Percentiles rank a stretch among this genome's conserved stretches.
Evolutionary conservation across 2,888 invertebrate genomes (phyloP).

Genomic region (Margaritifera margaritifera): DNA sequence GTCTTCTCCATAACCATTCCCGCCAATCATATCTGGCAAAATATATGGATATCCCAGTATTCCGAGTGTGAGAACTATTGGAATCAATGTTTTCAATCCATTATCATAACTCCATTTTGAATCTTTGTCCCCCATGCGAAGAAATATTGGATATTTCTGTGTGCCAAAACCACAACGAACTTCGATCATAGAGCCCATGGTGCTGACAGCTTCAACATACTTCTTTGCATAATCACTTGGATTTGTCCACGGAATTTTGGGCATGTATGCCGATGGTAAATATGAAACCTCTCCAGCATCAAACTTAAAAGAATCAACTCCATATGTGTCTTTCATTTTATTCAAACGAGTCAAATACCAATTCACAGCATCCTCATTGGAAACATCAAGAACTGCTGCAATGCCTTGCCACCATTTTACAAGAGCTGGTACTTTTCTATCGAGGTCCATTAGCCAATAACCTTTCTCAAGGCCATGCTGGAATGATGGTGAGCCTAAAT

Average conservation of each 20-base stretch:
- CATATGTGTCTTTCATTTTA: constrained; percentile 78
- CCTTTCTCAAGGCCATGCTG: constrained; percentile 81
- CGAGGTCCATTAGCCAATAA: constrained; percentile 74
- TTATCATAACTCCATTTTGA: constrained; percentile 88
- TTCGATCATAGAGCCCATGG: constrained; percentile 75
- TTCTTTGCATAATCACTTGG: constrained; percentile 49
- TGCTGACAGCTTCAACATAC: constrained; percentile 51
- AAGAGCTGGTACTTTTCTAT: constrained; percentile 43
- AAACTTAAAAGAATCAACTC: constrained; percentile 91
- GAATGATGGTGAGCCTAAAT: constrained; percentile 87
- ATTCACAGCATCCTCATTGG: constrained; percentile 85
- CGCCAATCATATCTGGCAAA: constrained; percentile 95
- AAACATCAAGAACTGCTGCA: constrained; percentile 85
- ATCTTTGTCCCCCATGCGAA: constrained; percentile 86
- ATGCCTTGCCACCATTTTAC: constrained; percentile 88
- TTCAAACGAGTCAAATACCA: constrained; percentile 84
- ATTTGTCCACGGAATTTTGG: constrained; percentile 31
- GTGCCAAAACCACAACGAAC: constrained; percentile 78
- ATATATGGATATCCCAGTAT: constrained; percentile 92
- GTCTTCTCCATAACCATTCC: constrained; percentile 75
- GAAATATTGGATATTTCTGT: constrained; percentile 80
- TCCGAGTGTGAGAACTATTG: constrained; percentile 79
- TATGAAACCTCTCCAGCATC: constrained; percentile 79
- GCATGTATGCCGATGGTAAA: constrained; percentile 46
- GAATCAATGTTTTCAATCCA: constrained; percentile 85